A percentile compares a stretch with the other conserved stretches of the same genome.
Evolutionary conservation across 1,140 invertebrate genomes (phyloP).

Genomic region (Cydia fagiglandana): DNA sequence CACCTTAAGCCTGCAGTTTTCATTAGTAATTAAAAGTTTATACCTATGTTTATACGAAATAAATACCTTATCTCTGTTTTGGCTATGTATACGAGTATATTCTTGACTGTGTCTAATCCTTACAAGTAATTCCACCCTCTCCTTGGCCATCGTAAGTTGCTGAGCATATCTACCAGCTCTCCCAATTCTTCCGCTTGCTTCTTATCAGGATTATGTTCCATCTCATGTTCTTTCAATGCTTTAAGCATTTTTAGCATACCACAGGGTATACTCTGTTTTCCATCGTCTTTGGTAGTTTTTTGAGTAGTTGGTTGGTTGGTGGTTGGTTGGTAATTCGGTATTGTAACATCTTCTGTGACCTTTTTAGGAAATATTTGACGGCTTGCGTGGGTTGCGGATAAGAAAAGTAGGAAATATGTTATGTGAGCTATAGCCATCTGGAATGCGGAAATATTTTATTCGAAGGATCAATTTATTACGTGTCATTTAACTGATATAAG

Average conservation of each 20-base stretch:
- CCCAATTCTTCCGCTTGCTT: constrained; percentile 19
- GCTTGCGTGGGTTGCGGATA: neutral
- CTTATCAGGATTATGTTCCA: constrained; percentile 3
- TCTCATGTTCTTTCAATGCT: neutral
- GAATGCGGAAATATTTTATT: neutral
- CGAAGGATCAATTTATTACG: too few species aligned
- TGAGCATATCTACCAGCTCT: neutral
- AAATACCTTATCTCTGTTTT: too few species aligned
- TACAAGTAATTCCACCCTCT: neutral
- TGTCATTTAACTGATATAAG: too few species aligned
- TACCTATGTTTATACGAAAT: too few species aligned
- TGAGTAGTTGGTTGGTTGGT: neutral
- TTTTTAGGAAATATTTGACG: neutral
- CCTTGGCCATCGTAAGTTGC: neutral
- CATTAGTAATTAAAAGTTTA: too few species aligned
- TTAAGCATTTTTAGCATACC: neutral
- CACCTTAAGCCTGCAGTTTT: too few species aligned
- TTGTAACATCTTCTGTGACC: neutral
- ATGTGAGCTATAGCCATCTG: neutral
- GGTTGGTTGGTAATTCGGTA: neutral
- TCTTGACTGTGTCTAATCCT: neutral
- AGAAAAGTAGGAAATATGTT: neutral
- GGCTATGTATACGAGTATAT: too few species aligned
- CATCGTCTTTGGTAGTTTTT: neutral
- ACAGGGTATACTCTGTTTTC: neutral